phyloP scores from a whole-genome alignment of 1,140 invertebrate species.

The Polypedilum pembai region DNA sequence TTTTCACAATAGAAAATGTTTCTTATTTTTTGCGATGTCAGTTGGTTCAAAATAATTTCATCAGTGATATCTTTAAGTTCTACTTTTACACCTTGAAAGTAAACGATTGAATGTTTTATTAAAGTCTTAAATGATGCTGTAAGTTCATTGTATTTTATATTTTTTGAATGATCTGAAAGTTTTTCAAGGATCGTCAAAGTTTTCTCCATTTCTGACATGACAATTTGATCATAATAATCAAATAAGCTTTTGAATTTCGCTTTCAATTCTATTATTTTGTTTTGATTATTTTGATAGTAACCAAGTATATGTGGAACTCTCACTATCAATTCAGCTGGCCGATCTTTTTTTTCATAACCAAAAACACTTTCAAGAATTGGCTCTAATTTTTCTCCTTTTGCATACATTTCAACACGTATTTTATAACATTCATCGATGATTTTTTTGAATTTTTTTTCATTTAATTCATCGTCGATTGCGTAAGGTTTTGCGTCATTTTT shows the following conservation, averaged over 20 bases:
- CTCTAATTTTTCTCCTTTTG: neutral
- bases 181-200: neutral
- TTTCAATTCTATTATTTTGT: neutral
- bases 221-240: neutral
- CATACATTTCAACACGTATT: neutral
- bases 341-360: neutral
- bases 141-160: too few relatives aligned
- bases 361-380: neutral
- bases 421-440: neutral
- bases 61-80: neutral
- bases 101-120: neutral
- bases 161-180: neutral
- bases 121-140: neutral
- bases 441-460: neutral
- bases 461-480: neutral
- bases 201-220: neutral
- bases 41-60: neutral
- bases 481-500: neutral
- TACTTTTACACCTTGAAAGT: neutral
- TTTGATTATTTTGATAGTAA: neutral
- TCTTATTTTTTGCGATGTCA: neutral
- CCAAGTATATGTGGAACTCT: neutral
- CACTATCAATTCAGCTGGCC: neutral
- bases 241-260: neutral
- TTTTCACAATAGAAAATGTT: too few relatives aligned